Evolutionary conservation across 1,140 invertebrate genomes (phyloP).

Genomic region (Bombus polaris): DNA sequence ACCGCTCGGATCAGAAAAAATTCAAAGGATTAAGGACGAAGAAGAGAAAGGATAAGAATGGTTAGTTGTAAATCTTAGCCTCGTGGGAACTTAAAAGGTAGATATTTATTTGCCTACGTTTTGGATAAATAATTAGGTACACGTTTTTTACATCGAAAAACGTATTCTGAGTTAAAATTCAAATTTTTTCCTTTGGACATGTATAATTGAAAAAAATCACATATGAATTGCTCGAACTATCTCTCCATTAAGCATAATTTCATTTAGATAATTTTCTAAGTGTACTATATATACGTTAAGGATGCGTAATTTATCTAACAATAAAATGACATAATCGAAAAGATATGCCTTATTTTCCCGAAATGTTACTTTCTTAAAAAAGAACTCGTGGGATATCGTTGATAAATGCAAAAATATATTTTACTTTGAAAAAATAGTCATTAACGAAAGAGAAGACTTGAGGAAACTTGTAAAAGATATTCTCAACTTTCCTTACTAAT

Average conservation of each 20-base stretch:
- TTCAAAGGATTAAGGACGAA: slow-evolving; percentile 47
- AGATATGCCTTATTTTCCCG: no score
- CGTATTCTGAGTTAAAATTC: no score
- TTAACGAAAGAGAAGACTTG: neutral
- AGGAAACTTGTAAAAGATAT: neutral
- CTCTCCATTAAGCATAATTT: no score
- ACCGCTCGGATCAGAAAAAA: slow-evolving; percentile 29
- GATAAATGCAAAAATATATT: neutral
- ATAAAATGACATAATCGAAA: no score
- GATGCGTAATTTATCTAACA: no score
- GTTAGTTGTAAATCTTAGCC: slow-evolving; percentile 48
- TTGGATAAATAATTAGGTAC: neutral
- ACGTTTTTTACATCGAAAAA: neutral
- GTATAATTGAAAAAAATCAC: no score
- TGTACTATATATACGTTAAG: no score
- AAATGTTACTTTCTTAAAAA: no score
- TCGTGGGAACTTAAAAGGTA: neutral
- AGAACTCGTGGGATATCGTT: no score
- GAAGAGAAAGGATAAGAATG: slow-evolving; percentile 20
- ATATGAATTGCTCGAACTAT: no score
- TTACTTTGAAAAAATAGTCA: neutral
- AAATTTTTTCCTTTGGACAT: neutral
- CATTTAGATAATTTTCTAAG: no score
- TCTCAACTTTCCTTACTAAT: neutral
- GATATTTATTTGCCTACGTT: neutral